These are phyloP conservation scores for Colaptes auratus DNA, from an alignment of 2,113 vertebrate species.

Conservation along the genomic window DNA sequence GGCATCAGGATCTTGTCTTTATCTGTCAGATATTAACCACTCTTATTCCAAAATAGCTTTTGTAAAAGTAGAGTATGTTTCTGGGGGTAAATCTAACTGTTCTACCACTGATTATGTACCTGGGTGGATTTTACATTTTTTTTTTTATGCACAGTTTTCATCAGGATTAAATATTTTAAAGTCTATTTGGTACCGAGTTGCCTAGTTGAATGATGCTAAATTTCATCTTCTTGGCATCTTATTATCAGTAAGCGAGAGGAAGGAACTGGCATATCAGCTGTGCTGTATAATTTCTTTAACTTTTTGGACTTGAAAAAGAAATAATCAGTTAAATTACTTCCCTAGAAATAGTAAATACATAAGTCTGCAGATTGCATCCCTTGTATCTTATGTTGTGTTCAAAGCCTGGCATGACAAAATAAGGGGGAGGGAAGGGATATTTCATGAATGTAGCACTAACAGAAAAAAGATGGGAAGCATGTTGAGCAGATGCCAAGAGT, in stretches of 20 bases:
- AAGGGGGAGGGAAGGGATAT: neutral
- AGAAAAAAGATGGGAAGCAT: constrained; percentile 1
- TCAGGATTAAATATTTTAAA: neutral
- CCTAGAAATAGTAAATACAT: constrained; percentile 27
- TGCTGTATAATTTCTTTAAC: neutral
- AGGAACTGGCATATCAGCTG: constrained; percentile 15
- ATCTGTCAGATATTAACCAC: neutral
- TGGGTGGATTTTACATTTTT: neutral
- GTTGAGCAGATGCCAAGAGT: constrained; percentile 30
- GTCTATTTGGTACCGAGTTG: neutral
- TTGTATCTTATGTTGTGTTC: constrained; percentile 21
- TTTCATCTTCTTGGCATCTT: neutral
- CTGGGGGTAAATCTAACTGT: neutral
- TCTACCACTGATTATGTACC: neutral
- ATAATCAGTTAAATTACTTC: constrained; percentile 49
- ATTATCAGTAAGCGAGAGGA: neutral
- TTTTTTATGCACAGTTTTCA: neutral
- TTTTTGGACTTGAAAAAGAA: constrained; percentile 40
- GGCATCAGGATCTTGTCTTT: neutral
- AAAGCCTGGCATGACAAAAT: neutral
- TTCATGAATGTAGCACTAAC: constrained; percentile 32
- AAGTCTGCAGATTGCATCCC: constrained; percentile 23
- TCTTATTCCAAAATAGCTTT: neutral
- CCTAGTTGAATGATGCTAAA: neutral
- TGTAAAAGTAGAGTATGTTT: neutral